Evolutionary conservation across 2,888 invertebrate genomes (phyloP), one percentile per base, ranked within the genome.

Genomic region (Artemia sinica): DNA sequence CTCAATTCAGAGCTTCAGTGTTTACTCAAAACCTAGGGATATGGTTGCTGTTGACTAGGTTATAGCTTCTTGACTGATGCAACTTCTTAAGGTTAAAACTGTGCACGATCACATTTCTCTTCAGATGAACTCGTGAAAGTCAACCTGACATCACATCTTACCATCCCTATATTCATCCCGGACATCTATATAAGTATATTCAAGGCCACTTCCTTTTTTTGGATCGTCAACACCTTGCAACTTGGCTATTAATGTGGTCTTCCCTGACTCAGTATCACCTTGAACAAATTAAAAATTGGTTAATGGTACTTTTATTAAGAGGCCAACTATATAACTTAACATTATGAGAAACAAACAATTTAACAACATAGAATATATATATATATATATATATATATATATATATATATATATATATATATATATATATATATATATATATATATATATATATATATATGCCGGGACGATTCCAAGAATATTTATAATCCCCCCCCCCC

Each of bases 111-210:
- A 28, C 28, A 28, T 28, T 28, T 28, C 28, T 28, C 2, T 28
- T 28, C 4, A 28, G 28, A 28, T 28, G 28, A 28, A 28, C 28
- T 28, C 28, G 28, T 28, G 28, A 28, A 28, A 28, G 28, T 28
- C 28, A 28, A 28, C 28, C 28, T 28, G 28, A 28, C 2, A 28
- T 28, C 28, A 28, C 28, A 28, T 28, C 76, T 82, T 79, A 92
- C 94, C 95, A 83, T 97, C 96, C 82, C 95, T 84, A 78, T 96
- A 95, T 81, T 97, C 96, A 82, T 96, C 96, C 78, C 94, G 85
- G 72, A 97, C 94, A 81, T 95, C 93, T 77, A 97, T 91, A 77
- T 93, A 95, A 72, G 94, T 92, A 80, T 96, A 97, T 81, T 97
- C 96, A 74, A 97, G 82, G 14, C 95, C 96, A 65, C 92, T 91